Base-by-base conservation (phyloP, 1,140 invertebrate species). In the Aphis gossypii region DNA sequence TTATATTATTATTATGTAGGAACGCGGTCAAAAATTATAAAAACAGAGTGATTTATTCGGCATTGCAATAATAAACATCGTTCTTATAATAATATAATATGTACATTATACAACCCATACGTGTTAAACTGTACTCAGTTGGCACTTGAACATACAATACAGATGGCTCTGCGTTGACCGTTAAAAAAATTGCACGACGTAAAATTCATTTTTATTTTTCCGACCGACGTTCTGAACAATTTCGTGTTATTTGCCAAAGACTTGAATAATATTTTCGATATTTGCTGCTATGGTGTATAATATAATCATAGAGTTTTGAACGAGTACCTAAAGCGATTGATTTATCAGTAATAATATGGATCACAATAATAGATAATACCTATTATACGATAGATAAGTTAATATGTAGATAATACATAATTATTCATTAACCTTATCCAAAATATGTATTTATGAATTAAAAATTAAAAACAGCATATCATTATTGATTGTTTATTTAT, bases 1-100 rank as follows among this genome's bases (percentile, higher is more conserved):
- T 87, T 7, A 46, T 86, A 46, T 44, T 46, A 84, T 84, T 84
- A 41, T 41, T 41, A 11, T 84, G 38, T 86, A 54, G 30, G 48
- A 89, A 89, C 48, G n/a, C 30, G 44, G 30, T 51, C 87, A 44
- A n/a, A 38, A 54, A 89, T n/a, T 76, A 76, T 38, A 38, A 54
- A 54, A 35, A 25, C 87, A 1, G 46, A 38, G n/a, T 54, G 87
- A 89, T 89, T 88, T 88, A 88, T 88, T 88, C 86, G 46, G 30
- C n/a, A 76, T 76, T 14, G n/a, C 14, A 76, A 35, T 76, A 76
- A 76, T 76, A 88, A 35, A 41, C 38, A 25, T 41, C 83, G 23
- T 23, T 23, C 23, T 83, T 83, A 83, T 38, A 38, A 83, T 38
- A 38, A 23, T 83, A 83, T 82, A 38, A 35, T 82, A 82, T 82